A percentile compares a stretch with the other conserved stretches of the same genome.
Evolutionary conservation across 2,888 invertebrate genomes (phyloP).

Genomic region (Gisinianus flammeolus): DNA sequence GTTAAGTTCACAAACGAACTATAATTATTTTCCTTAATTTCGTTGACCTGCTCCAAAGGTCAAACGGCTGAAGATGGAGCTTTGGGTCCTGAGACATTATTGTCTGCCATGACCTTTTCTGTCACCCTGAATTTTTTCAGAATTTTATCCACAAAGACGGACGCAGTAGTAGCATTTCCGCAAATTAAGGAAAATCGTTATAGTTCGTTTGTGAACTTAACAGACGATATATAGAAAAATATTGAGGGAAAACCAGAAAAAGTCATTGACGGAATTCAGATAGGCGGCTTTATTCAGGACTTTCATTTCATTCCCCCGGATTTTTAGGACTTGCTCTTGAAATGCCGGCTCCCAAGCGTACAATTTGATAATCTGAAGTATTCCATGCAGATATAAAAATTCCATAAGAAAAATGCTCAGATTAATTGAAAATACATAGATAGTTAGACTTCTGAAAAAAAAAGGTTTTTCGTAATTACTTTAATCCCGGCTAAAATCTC

Average conservation of each 20-base stretch:
- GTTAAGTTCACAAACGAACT: too few relatives aligned
- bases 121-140: too few relatives aligned
- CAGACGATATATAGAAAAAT: too few relatives aligned
- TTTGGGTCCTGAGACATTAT: too few relatives aligned
- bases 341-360: conserved; percentile 83
- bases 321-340: conserved; percentile 72
- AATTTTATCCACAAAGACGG: too few relatives aligned
- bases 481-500: conserved; percentile 66
- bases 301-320: conserved; percentile 64
- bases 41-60: too few relatives aligned
- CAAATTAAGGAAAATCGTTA: too few relatives aligned
- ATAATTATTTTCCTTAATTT: too few relatives aligned
- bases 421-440: neutral
- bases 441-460: neutral
- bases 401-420: neutral
- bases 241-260: conserved; percentile 94
- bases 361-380: conserved; percentile 61
- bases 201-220: too few relatives aligned
- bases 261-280: conserved; percentile 76
- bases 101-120: too few relatives aligned
- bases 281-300: conserved; percentile 64
- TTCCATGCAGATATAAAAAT: neutral
- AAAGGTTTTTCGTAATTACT: conserved; percentile 57
- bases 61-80: too few relatives aligned
- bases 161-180: too few relatives aligned